Conservation (phyloP, 35 echinoderm and acorn worm species). For the Nesometra sesokonis region DNA sequence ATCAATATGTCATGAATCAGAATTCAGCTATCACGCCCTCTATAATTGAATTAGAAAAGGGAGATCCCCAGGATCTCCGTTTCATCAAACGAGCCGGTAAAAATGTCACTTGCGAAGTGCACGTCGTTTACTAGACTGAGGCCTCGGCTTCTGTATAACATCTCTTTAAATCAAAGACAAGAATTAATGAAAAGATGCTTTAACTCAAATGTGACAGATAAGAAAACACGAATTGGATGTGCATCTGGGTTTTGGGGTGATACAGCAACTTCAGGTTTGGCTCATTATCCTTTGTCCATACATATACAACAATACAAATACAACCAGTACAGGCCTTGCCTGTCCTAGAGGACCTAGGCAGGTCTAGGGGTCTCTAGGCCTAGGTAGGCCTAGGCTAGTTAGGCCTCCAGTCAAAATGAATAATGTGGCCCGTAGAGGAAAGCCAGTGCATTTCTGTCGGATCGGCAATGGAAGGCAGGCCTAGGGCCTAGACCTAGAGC, state of each 20-base stretch:
- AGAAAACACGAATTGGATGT: constrained; percentile 58
- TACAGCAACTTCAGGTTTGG: constrained; percentile 44
- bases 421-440: too few species aligned
- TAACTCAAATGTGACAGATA: not conserved
- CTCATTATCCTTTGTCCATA: not conserved
- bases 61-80: not conserved
- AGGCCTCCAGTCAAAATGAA: too few species aligned
- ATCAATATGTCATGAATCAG: too few species aligned
- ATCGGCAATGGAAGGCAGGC: too few species aligned
- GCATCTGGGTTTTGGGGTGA: constrained; percentile 83
- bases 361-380: not conserved
- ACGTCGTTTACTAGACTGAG: not conserved
- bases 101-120: not conserved
- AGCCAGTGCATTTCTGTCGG: too few species aligned
- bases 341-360: not conserved
- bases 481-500: not conserved
- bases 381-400: too few species aligned
- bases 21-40: not conserved
- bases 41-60: not conserved
- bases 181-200: not conserved
- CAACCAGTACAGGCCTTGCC: not conserved
- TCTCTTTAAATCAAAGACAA: not conserved
- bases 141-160: not conserved
- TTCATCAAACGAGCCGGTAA: not conserved
- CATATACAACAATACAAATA: not conserved